Evolutionary conservation across 2,888 invertebrate genomes (phyloP).

Genomic region (Spodoptera exigua): DNA sequence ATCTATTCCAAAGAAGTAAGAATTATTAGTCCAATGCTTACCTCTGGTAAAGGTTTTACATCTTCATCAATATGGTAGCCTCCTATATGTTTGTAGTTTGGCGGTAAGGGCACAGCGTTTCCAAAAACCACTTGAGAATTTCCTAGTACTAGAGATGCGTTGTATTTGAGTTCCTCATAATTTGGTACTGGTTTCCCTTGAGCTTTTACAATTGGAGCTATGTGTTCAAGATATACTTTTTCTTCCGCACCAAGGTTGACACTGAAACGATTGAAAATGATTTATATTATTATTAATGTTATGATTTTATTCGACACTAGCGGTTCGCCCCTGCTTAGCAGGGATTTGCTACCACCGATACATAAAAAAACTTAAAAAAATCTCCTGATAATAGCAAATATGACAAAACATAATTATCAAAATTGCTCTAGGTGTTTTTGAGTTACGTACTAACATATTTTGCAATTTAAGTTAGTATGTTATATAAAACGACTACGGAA

Average conservation of each 20-base stretch:
- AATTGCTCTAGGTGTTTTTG: too few species aligned
- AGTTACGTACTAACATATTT: too few species aligned
- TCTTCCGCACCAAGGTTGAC: constrained; percentile 38
- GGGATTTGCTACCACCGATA: too few species aligned
- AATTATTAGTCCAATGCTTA: constrained; percentile 30
- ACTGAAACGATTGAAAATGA: constrained; percentile 10
- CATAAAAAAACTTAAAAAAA: too few species aligned
- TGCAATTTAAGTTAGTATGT: too few species aligned
- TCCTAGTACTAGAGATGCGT: constrained; percentile 54
- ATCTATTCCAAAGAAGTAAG: too few species aligned
- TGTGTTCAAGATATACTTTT: constrained; percentile 24
- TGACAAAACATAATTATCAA: too few species aligned
- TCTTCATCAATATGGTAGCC: constrained; percentile 63
- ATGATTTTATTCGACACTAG: too few species aligned
- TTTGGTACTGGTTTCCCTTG: constrained; percentile 50
- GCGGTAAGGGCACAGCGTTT: constrained; percentile 47
- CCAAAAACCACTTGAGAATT: constrained; percentile 50
- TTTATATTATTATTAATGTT: background rate
- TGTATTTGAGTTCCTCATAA: constrained; percentile 48
- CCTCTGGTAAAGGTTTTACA: constrained; percentile 61
- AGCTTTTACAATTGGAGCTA: constrained; percentile 53
- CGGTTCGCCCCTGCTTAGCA: too few species aligned
- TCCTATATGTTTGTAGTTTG: constrained; percentile 56
- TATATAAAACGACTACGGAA: too few species aligned
- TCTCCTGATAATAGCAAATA: too few species aligned